Base-by-base conservation (phyloP, 2,888 invertebrate species). In the Oscheius sp. region DNA sequence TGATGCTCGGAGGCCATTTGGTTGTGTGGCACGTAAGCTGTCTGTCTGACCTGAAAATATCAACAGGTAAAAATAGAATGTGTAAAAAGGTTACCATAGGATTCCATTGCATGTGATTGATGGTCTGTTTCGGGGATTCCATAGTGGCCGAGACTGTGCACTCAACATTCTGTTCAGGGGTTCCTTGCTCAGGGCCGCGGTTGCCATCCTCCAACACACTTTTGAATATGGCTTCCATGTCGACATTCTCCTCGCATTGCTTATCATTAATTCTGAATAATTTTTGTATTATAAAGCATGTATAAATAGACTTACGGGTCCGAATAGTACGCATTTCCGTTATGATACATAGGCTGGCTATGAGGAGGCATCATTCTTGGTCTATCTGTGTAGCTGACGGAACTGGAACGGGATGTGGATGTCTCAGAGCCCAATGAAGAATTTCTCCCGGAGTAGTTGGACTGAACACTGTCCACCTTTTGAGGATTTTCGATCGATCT, bases 221-320 rank as follows among this genome's bases (percentile, higher is more conserved):
- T 46, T 81, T 80, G 76, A 87, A 87, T 18, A 87, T 87, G 18
- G 82, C 87, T 56, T 87, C 87, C 87, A 87, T 87, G 66, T 85
- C 84, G 13, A 84, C 83, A 45, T 79, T 71, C 27, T 76, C 70
- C 5, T 35, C 35, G 9, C 35, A 35, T 29, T 58, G 69, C 21
- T 74, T 74, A 45, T 77, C 73, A 13, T 46, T 68, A 55, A 35
- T 72, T 43, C 61, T 61, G 43, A 35, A 43, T 18, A 25, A 23
- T 41, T 3, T 21, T 16, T 29, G 43, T 23, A 29, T 23, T 23
- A 23, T 5, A 21, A 55, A 55, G 25, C 7, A 6, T 6, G 7
- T 5, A 18, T 16, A 55, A n/a, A n/a, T n/a, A 58, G 13, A 25
- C 61, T 61, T n/a, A 61, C 61, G 61, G 61, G 41, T 61, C 61